Conservation (phyloP, 2,113 vertebrate species). For the Boleophthalmus pectinirostris region DNA sequence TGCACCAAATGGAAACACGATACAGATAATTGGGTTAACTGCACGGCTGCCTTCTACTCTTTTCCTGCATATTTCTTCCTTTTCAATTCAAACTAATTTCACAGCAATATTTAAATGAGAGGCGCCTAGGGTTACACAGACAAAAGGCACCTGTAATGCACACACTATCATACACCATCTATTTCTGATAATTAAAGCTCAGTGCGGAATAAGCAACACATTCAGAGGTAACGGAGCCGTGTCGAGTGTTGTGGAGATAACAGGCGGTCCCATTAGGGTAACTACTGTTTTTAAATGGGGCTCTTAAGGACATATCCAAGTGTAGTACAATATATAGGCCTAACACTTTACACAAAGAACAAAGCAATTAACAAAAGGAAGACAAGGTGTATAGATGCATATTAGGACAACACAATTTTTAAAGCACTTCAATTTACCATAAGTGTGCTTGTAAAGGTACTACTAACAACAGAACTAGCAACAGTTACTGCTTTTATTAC, state of each 20-base stretch:
- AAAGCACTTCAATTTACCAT: too few species aligned
- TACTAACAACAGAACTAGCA: too few species aligned
- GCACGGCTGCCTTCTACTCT: constrained; percentile 2
- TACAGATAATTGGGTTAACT: constrained; percentile 26
- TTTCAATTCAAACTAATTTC: constrained; percentile 14
- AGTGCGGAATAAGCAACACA: constrained; percentile 14
- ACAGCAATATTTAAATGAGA: constrained; percentile 10
- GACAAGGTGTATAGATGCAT: not conserved
- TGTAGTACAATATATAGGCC: constrained; percentile 9
- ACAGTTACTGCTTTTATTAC: too few species aligned
- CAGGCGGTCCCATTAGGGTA: constrained; percentile 17
- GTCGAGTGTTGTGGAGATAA: constrained; percentile 15
- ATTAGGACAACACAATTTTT: not conserved
- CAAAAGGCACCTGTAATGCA: constrained; percentile 14
- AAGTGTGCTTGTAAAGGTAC: too few species aligned
- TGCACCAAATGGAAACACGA: constrained; percentile 22
- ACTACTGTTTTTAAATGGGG: constrained; percentile 19
- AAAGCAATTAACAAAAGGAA: not conserved
- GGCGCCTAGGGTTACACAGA: constrained; percentile 6
- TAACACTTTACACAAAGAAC: not conserved
- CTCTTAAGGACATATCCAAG: constrained; percentile 14
- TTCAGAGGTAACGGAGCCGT: constrained; percentile 19
- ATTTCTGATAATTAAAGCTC: constrained; percentile 35
- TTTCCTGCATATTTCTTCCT: not conserved
- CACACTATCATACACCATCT: constrained; percentile 18